These are phyloP conservation scores for Leptinotarsa haldemani DNA, from an alignment of 2,888 invertebrate species.

Conservation along the genomic window DNA sequence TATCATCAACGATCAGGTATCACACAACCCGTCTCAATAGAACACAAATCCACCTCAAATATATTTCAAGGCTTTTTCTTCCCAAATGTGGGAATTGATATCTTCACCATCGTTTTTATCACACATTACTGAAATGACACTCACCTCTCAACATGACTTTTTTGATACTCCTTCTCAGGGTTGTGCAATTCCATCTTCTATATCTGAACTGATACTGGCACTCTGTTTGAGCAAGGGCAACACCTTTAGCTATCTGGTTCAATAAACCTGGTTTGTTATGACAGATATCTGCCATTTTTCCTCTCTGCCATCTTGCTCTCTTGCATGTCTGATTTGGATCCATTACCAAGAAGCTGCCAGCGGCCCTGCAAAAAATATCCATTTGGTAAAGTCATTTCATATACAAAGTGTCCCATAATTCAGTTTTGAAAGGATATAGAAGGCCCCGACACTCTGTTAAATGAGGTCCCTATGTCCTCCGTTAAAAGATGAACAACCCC, in stretches of 20 bases:
- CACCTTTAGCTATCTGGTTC: slow-evolving; percentile 86
- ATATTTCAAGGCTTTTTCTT: too few species aligned
- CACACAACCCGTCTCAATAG: too few species aligned
- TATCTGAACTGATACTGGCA: slow-evolving; percentile 89
- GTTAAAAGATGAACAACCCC: too few species aligned
- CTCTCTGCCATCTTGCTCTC: slow-evolving; percentile 81
- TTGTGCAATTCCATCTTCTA: slow-evolving; percentile 91
- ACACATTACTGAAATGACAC: slow-evolving; percentile 42
- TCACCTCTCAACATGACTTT: slow-evolving; percentile 89
- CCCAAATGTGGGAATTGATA: neutral
- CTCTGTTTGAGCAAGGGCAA: slow-evolving; percentile 84
- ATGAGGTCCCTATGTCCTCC: too few species aligned
- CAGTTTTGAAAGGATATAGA: too few species aligned
- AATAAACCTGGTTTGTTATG: slow-evolving; percentile 84
- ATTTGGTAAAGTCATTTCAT: too few species aligned
- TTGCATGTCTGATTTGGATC: slow-evolving; percentile 91
- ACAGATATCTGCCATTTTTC: slow-evolving; percentile 85
- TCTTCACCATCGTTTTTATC: neutral
- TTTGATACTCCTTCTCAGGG: slow-evolving; percentile 81
- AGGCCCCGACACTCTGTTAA: too few species aligned
- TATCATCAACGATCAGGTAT: too few species aligned
- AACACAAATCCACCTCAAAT: too few species aligned
- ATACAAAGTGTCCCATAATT: too few species aligned
- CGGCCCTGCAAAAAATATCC: slow-evolving; percentile 71
- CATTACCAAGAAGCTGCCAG: slow-evolving; percentile 85